Percentiles rank a stretch among this genome's conserved stretches.
These are phyloP conservation scores for Peucedramus taeniatus DNA, from an alignment of 2,113 vertebrate species.

Conservation along the genomic window DNA sequence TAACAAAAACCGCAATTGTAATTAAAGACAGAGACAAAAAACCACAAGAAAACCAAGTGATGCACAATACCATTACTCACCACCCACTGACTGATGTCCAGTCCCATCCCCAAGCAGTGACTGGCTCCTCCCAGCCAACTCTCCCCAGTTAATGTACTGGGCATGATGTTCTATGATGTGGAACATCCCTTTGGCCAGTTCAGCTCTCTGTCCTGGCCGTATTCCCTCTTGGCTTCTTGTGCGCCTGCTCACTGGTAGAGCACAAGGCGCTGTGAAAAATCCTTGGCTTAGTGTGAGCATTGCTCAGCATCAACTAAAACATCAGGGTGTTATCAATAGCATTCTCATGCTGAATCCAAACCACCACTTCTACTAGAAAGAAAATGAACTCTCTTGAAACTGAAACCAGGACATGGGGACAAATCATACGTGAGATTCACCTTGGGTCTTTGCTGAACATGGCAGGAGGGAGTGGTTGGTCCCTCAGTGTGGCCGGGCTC, in stretches of 20 bases:
- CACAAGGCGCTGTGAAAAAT: neutral
- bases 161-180: neutral
- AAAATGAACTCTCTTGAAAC: neutral
- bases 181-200: neutral
- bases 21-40: neutral
- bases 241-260: neutral
- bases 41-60: neutral
- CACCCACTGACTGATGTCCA: neutral
- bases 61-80: neutral
- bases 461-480: neutral
- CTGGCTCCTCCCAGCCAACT: neutral
- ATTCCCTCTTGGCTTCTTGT: neutral
- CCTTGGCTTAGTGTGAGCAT: neutral
- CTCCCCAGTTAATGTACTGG: neutral
- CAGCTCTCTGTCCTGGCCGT: neutral
- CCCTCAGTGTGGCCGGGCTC: accelerated
- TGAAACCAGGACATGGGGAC: neutral
- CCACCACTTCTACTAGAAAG: neutral
- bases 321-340: neutral
- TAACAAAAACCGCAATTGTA: neutral
- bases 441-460: neutral
- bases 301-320: neutral
- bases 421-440: neutral
- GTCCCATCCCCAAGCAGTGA: neutral
- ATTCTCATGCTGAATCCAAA: neutral